Evolutionary conservation across 2,797 vertebrate genomes (phyloP).

Genomic region (Coracias cyanogaster): DNA sequence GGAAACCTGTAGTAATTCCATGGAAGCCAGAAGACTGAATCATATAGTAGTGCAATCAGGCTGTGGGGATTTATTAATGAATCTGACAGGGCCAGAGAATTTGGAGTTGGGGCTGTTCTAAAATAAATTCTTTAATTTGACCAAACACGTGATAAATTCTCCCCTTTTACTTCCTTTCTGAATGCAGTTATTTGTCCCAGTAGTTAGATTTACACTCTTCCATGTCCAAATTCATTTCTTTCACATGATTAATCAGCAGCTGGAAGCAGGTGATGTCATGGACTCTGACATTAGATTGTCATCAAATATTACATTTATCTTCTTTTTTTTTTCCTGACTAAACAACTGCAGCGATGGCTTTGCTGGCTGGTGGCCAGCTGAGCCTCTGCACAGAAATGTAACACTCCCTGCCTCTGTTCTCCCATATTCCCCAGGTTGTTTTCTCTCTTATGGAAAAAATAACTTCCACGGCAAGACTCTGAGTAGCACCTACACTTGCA

Average conservation of each 20-base stretch:
- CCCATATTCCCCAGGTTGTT: not conserved
- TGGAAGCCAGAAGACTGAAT: not conserved
- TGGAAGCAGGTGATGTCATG: constrained; percentile 7
- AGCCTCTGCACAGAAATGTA: not conserved
- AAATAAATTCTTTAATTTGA: not conserved
- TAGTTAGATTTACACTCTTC: not conserved
- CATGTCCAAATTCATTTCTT: not conserved
- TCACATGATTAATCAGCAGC: constrained; percentile 7
- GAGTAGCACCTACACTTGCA: not conserved
- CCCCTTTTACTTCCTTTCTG: not conserved
- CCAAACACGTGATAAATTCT: not conserved
- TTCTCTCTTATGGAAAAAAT: not conserved
- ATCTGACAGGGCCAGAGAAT: not conserved
- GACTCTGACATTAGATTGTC: not conserved
- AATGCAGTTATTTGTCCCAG: not conserved
- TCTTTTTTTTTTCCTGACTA: not conserved
- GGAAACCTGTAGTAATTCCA: not conserved
- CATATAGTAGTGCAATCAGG: not conserved
- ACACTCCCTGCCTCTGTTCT: not conserved
- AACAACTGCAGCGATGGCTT: not conserved
- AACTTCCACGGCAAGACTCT: not conserved
- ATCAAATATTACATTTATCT: not conserved
- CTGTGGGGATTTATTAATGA: not conserved
- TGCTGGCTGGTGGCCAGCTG: not conserved
- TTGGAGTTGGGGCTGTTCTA: not conserved